phyloP scores from a whole-genome alignment of 2,888 invertebrate genomes.

The Brachycybe producta region DNA sequence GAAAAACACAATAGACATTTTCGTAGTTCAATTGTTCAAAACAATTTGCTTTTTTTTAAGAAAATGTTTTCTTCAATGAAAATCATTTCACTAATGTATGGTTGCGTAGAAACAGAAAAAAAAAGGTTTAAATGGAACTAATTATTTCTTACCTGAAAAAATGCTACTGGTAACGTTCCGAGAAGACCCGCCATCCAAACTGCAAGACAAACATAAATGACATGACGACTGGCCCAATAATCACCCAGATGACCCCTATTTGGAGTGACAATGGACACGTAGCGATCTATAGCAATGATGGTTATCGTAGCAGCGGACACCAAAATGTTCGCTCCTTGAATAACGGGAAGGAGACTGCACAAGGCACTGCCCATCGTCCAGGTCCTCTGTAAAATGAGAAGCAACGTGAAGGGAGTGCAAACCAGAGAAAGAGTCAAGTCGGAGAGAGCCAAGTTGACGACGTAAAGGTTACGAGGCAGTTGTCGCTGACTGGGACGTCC shows the following conservation, averaged over 20 bases:
- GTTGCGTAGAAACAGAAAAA: no score
- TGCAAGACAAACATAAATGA: not conserved
- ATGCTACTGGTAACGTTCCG: slow-evolving; percentile 37
- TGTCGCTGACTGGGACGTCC: not conserved
- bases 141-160: slow-evolving; percentile 29
- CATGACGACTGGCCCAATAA: not conserved
- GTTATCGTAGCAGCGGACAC: slow-evolving; percentile 48
- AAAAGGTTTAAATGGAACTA: not conserved
- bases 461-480: slow-evolving; percentile 38
- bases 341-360: slow-evolving; percentile 46
- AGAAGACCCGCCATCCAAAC: slow-evolving; percentile 37
- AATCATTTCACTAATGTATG: no score
- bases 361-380: slow-evolving; percentile 45
- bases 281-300: slow-evolving; percentile 40
- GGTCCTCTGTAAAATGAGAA: slow-evolving; percentile 37
- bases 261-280: slow-evolving; percentile 38
- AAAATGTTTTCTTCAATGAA: no score
- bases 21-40: no score
- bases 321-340: slow-evolving; percentile 46
- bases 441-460: slow-evolving; percentile 45
- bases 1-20: no score
- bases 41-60: no score
- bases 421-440: slow-evolving; percentile 45
- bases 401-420: slow-evolving; percentile 46
- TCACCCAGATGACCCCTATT: slow-evolving; percentile 24